Base-by-base conservation (phyloP, 2,888 invertebrate genomes). In the Dyspetes luteomarginatus region DNA sequence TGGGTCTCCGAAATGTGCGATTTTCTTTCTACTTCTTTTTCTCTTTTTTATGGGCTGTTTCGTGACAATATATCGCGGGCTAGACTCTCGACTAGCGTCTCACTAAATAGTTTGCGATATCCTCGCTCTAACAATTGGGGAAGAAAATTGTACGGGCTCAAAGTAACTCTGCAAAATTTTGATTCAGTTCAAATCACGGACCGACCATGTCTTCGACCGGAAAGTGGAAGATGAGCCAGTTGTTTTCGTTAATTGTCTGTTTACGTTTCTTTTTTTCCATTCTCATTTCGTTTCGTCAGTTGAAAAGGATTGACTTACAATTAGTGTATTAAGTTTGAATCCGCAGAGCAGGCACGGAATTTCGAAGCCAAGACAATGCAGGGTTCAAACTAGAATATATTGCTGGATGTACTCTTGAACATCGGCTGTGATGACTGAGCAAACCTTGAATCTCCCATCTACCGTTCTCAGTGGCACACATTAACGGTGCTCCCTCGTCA, bases 401-500 rank as follows among this genome's bases (percentile, higher is more conserved):
- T 30, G 94, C 93, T 26, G 95, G 94, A 89, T 94, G 94, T 73
- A 92, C 93, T 83, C 92, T 92, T n/a, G 94, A 94, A 85, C 95
- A 95, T 87, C 94, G 93, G 81, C 93, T 93, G 83, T 94, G 94
- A 86, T 94, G 93, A 85, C 94, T 94, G 52, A 95, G 92, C 60
- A 95, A 89, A 15, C 95, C 95, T 82, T 94, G 94, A 58, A 95
- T 91, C 87, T 94, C 94, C 95, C 95, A 95, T 65, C 92, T 91
- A 41, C 92, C 92, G 2, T 91, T 91, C 74, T 93, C 93, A 55
- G 92, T 93, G 85, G 93, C 92, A 85, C 95, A 95, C 93, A 95
- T 94, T 73, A 95, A 86, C 7, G 95, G 95, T 19, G 95, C 94
- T n/a, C 95, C 95, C 90, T 94, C 94, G 84, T 95, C 94, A 85